Percentiles rank a stretch among this genome's conserved stretches.
Conservation (phyloP, 1,140 invertebrate species). For the Drosophila subobscura region DNA sequence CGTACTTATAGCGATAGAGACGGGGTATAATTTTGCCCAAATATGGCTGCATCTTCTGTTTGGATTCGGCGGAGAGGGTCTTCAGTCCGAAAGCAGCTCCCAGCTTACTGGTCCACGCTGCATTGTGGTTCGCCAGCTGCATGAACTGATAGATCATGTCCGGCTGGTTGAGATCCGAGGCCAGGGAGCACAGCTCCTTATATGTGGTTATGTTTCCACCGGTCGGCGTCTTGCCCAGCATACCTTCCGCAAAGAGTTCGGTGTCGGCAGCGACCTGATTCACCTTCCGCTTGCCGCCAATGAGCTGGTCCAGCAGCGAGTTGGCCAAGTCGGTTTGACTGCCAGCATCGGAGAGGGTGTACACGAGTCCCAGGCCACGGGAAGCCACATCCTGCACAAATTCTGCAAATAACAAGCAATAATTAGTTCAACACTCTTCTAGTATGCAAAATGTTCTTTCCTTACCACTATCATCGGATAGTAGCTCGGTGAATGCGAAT, state of each 20-base stretch:
- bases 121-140: constrained; percentile 96
- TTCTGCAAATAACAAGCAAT: constrained; percentile 84
- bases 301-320: constrained; percentile 92
- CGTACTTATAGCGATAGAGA: constrained; percentile 94
- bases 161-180: constrained; percentile 96
- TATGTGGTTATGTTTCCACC: constrained; percentile 94
- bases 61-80: constrained; percentile 91
- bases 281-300: constrained; percentile 90
- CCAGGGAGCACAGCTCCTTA: constrained; percentile 96
- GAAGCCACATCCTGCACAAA: constrained; percentile 96
- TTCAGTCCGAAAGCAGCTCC: constrained; percentile 96
- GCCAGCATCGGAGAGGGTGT: constrained; percentile 90
- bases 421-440: too few species aligned
- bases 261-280: constrained; percentile 91
- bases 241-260: constrained; percentile 94
- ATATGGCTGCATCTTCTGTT: constrained; percentile 91
- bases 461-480: constrained; percentile 95
- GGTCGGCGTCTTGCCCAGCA: constrained; percentile 92
- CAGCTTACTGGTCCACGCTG: constrained; percentile 96
- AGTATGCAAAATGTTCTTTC: not conserved
- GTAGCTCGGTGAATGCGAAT: constrained; percentile 92
- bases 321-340: constrained; percentile 89
- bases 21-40: constrained; percentile 94
- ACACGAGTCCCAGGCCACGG: constrained; percentile 94
- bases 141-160: constrained; percentile 98